phyloP scores from a whole-genome alignment of 2,113 vertebrate species.

The Dolichotis patagonum region DNA sequence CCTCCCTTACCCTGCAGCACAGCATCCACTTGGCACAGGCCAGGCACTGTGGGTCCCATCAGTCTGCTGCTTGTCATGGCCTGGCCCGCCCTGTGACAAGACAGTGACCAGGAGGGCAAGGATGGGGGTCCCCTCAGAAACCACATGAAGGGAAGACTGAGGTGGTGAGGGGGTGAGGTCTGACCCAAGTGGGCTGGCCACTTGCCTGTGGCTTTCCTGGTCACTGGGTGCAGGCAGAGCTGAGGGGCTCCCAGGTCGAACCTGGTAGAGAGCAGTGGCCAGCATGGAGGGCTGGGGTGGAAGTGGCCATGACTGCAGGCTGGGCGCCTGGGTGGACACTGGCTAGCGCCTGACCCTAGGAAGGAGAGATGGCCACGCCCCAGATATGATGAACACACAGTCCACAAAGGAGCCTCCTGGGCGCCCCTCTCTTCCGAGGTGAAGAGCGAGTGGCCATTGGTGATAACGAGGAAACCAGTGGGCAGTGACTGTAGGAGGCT shows the following conservation, averaged over 20 bases:
- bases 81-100: background rate
- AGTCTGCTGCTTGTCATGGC: background rate
- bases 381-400: no score
- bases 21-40: no score
- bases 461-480: background rate
- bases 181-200: rapidly evolving
- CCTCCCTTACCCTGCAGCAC: background rate
- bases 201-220: background rate
- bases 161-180: rapidly evolving
- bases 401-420: background rate
- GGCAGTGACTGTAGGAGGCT: background rate
- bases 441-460: no score
- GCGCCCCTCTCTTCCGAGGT: no score
- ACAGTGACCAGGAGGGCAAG: background rate
- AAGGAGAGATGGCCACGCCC: no score
- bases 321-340: no score
- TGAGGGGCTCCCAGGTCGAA: background rate
- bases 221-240: background rate
- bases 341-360: no score
- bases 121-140: background rate
- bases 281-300: no score
- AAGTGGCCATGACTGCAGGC: no score
- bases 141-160: rapidly evolving
- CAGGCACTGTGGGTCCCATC: background rate
- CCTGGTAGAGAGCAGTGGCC: no score